Conservation (phyloP, 2,888 invertebrate species). For the Congeria kusceri region DNA sequence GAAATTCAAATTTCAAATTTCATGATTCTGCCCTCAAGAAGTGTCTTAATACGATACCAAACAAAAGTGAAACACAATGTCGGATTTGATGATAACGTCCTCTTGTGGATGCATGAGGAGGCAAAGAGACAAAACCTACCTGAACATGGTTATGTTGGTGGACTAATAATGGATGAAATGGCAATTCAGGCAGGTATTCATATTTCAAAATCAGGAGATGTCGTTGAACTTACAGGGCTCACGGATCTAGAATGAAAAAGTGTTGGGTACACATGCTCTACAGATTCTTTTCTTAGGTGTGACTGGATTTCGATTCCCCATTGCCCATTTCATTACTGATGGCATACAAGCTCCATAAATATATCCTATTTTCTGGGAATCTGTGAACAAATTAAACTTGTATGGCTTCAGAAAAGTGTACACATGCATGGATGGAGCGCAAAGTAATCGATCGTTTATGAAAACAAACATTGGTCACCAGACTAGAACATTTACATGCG, state of each 20-base stretch:
- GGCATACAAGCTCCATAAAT: constrained; percentile 43
- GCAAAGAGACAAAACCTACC: constrained; percentile 14
- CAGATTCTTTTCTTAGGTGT: constrained; percentile 58
- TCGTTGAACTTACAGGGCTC: constrained; percentile 38
- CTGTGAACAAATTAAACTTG: constrained; percentile 29
- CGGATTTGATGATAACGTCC: not conserved
- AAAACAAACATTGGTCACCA: constrained; percentile 17
- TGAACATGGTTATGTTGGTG: constrained; percentile 24
- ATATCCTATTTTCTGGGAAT: constrained; percentile 43
- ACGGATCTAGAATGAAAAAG: constrained; percentile 35
- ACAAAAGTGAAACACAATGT: constrained; percentile 11
- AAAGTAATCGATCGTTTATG: constrained; percentile 34
- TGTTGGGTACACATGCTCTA: constrained; percentile 40
- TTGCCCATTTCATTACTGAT: constrained; percentile 48
- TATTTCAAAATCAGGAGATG: constrained; percentile 41
- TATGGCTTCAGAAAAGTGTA: constrained; percentile 28
- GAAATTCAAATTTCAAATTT: constrained; percentile 19
- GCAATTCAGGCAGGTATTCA: constrained; percentile 38
- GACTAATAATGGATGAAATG: constrained; percentile 50
- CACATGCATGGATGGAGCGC: constrained; percentile 31
- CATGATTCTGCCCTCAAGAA: constrained; percentile 26
- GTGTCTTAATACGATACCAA: not conserved
- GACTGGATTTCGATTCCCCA: constrained; percentile 57
- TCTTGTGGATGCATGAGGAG: constrained; percentile 19
- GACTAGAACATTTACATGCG: not conserved